Conservation (phyloP, 2,113 vertebrate genomes). For the Aplodontia rufa region DNA sequence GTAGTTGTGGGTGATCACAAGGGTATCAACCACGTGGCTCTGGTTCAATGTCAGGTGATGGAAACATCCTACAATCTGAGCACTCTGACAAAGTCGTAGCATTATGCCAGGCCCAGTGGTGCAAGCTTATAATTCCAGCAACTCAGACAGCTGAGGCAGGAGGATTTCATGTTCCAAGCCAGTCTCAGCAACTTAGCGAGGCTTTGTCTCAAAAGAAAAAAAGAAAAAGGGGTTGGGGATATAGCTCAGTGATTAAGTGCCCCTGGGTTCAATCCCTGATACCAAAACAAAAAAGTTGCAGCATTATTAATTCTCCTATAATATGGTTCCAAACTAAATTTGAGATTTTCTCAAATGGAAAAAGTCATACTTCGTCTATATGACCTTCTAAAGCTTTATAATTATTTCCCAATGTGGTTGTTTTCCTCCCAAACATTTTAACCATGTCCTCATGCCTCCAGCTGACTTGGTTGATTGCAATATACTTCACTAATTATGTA, state of each 20-base stretch:
- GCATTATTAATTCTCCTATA: neutral
- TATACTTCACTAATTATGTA: slow-evolving; percentile 25
- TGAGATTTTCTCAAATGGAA: slow-evolving; percentile 2
- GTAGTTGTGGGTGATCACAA: neutral
- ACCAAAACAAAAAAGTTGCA: too few relatives aligned
- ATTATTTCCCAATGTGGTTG: neutral
- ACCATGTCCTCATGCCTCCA: neutral
- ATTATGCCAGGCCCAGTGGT: too few relatives aligned
- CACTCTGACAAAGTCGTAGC: neutral
- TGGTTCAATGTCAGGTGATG: slow-evolving; percentile 9
- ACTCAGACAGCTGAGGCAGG: too few relatives aligned
- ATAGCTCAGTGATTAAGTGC: too few relatives aligned
- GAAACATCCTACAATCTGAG: slow-evolving; percentile 15
- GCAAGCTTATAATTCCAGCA: too few relatives aligned
- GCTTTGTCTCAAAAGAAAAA: too few relatives aligned
- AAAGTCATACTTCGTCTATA: neutral
- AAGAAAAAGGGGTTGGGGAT: too few relatives aligned
- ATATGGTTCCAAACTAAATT: neutral
- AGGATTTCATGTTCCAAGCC: too few relatives aligned
- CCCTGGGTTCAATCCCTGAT: too few relatives aligned
- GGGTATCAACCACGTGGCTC: neutral
- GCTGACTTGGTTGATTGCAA: slow-evolving; percentile 25
- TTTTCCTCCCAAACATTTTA: slow-evolving; percentile 21
- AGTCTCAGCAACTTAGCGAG: too few relatives aligned
- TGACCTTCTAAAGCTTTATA: neutral